Evolutionary conservation across 1,140 invertebrate species (phyloP).

Genomic region (Drosophila lacertosa): DNA sequence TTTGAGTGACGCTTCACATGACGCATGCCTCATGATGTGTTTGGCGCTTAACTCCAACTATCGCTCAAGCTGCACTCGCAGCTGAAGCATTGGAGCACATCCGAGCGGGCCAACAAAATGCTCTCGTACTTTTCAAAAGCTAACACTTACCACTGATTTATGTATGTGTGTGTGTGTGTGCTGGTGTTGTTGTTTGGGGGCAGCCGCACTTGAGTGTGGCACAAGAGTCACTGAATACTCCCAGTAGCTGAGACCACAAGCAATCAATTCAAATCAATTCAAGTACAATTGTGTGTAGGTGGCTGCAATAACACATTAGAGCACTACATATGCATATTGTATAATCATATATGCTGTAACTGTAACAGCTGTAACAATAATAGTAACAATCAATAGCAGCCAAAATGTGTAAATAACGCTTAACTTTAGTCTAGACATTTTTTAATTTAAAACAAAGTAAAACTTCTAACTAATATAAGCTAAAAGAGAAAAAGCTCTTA

Average conservation of each 20-base stretch:
- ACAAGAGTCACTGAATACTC: conserved; percentile 10
- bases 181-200: conserved; percentile 7
- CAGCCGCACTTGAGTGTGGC: conserved; percentile 7
- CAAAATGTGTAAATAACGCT: no score
- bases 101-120: conserved; percentile 8
- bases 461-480: not conserved
- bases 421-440: not conserved
- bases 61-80: conserved; percentile 2
- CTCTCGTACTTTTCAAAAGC: not conserved
- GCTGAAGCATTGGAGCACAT: not conserved
- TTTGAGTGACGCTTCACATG: conserved; percentile 52
- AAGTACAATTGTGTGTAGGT: not conserved
- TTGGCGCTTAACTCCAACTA: conserved; percentile 42
- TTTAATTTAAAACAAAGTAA: not conserved
- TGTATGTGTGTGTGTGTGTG: conserved; percentile 14
- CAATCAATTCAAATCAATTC: conserved; percentile 22
- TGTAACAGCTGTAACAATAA: not conserved
- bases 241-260: conserved; percentile 18
- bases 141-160: conserved; percentile 29
- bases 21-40: conserved; percentile 51
- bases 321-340: not conserved
- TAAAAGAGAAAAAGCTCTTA: no score
- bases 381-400: not conserved
- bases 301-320: conserved; percentile 7
- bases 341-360: no score